Evolutionary conservation across 2,888 invertebrate species (phyloP).

Genomic region (Liodrosophila aerea): DNA sequence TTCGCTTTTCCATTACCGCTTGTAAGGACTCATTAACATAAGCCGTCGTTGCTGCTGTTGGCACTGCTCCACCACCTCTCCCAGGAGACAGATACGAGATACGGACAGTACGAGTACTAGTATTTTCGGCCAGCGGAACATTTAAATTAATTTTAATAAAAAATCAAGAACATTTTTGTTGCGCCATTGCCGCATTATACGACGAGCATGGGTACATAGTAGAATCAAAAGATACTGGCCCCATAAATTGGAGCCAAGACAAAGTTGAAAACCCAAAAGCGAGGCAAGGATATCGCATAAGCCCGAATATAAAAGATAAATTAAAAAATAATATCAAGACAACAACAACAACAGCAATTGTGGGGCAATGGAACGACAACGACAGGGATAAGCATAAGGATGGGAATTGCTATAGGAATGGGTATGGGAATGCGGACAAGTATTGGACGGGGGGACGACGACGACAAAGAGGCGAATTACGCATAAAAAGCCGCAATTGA

Average conservation of each 20-base stretch:
- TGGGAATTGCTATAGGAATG: background rate
- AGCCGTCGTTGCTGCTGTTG: slow-evolving; percentile 41
- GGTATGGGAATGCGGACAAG: background rate
- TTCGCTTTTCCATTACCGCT: slow-evolving; percentile 49
- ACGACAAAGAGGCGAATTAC: slow-evolving; percentile 64
- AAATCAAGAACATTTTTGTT: slow-evolving; percentile 44
- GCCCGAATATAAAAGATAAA: slow-evolving; percentile 70
- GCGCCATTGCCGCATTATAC: slow-evolving; percentile 36
- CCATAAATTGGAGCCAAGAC: slow-evolving; percentile 51
- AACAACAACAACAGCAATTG: slow-evolving; percentile 25
- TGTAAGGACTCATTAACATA: slow-evolving; percentile 73
- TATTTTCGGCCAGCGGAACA: slow-evolving; percentile 40
- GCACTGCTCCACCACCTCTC: background rate
- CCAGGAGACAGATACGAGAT: background rate
- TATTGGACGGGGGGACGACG: slow-evolving; percentile 10
- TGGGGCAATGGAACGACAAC: background rate
- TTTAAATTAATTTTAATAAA: slow-evolving; percentile 74
- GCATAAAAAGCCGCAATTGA: slow-evolving; percentile 75
- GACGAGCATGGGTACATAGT: background rate
- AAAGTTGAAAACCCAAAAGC: slow-evolving; percentile 12
- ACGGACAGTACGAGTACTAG: background rate
- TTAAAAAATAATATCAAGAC: slow-evolving; percentile 71
- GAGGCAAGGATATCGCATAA: slow-evolving; percentile 38
- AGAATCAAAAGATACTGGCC: slow-evolving; percentile 52
- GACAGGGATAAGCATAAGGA: slow-evolving; percentile 5